Conservation (phyloP, 1,140 invertebrate genomes). For the Xylocopa sonorina region DNA sequence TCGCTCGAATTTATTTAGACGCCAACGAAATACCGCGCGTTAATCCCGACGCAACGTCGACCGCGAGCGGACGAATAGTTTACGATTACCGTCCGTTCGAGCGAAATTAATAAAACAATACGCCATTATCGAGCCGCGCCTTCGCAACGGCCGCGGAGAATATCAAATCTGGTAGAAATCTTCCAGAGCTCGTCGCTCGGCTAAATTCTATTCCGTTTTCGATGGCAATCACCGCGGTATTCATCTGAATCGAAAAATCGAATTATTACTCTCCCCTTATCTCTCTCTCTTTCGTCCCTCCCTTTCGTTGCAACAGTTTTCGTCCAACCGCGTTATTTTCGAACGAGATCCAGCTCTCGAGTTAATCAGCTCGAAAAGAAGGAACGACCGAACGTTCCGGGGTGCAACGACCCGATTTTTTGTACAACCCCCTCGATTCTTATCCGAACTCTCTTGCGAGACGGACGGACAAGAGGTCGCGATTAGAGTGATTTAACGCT, state of each 20-base stretch:
- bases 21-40: too few relatives aligned
- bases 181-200: constrained; percentile 47
- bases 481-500: constrained; percentile 23
- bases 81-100: constrained; percentile 28
- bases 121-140: constrained; percentile 65
- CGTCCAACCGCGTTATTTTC: too few relatives aligned
- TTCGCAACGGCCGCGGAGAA: constrained; percentile 63
- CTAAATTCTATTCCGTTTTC: constrained; percentile 75
- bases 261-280: constrained; percentile 46
- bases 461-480: not conserved
- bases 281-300: not conserved
- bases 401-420: not conserved
- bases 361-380: too few relatives aligned
- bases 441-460: constrained; percentile 4
- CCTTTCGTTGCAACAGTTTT: not conserved
- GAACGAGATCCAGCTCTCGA: too few relatives aligned
- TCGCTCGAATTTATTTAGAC: not conserved
- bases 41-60: too few relatives aligned
- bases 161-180: constrained; percentile 70
- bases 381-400: not conserved
- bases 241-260: constrained; percentile 63
- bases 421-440: constrained; percentile 5
- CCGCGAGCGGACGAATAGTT: not conserved
- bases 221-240: constrained; percentile 77
- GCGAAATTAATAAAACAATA: constrained; percentile 76